Conservation (phyloP, 35 echinoderm and acorn worm genomes). For the Lytechinus pictus region DNA sequence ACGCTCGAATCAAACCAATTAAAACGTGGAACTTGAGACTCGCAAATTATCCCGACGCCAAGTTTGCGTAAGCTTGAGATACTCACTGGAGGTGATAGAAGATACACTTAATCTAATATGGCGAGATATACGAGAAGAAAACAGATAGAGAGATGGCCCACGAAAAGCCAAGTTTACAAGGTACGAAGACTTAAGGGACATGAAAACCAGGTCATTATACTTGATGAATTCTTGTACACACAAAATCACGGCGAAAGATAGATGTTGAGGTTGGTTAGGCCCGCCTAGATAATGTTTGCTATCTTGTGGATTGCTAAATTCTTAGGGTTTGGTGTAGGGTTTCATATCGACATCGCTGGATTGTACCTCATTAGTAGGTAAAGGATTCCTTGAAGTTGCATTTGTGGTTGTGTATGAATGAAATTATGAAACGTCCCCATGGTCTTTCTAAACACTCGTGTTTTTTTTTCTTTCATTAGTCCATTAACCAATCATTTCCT, state of each 20-base stretch:
- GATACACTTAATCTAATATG: conserved; percentile 49
- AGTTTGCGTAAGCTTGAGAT: not conserved
- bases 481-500: no score
- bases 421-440: no score
- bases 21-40: not conserved
- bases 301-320: not conserved
- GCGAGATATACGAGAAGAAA: conserved; percentile 32
- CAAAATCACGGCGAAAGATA: not conserved
- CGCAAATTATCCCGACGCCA: conserved; percentile 13
- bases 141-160: not conserved
- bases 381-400: no score
- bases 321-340: not conserved
- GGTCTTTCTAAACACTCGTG: no score
- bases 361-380: not conserved
- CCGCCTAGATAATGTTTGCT: not conserved
- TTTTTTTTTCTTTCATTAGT: no score
- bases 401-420: no score
- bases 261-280: not conserved
- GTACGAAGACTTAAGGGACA: not conserved
- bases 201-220: conserved; percentile 3
- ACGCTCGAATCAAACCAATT: conserved; percentile 43
- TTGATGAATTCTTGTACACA: not conserved
- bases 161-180: not conserved
- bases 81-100: not conserved
- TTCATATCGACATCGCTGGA: not conserved